Conservation (phyloP, 2,888 invertebrate genomes). For the Erannis defoliaria region DNA sequence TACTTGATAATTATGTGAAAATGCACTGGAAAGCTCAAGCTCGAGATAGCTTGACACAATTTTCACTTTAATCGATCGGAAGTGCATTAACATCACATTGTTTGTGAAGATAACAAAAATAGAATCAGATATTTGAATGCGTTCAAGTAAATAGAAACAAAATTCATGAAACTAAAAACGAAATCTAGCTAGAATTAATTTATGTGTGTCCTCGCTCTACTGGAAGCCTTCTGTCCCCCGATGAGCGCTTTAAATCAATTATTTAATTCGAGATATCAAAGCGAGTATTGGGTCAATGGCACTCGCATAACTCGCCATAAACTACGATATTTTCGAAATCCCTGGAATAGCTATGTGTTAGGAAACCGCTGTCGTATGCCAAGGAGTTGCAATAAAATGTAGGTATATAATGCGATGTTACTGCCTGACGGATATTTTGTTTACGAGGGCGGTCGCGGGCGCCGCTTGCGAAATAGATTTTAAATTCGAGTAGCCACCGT, state of each 20-base stretch:
- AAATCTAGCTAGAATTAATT: slow-evolving; percentile 37
- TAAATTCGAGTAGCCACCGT: slow-evolving; percentile 59
- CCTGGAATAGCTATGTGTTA: slow-evolving; percentile 63
- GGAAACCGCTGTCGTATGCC: slow-evolving; percentile 66
- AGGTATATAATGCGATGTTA: slow-evolving; percentile 50
- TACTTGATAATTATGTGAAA: slow-evolving; percentile 32
- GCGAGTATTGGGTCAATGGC: slow-evolving; percentile 72
- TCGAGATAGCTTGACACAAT: slow-evolving; percentile 28
- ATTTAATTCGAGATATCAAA: slow-evolving; percentile 53
- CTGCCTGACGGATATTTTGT: slow-evolving; percentile 68
- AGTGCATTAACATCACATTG: slow-evolving; percentile 35
- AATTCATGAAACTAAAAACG: slow-evolving; percentile 26
- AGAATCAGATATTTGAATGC: slow-evolving; percentile 20
- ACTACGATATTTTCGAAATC: slow-evolving; percentile 59
- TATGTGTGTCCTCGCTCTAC: slow-evolving; percentile 50
- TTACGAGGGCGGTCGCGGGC: slow-evolving; percentile 62
- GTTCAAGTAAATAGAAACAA: slow-evolving; percentile 22
- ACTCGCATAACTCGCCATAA: slow-evolving; percentile 59
- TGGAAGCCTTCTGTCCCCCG: slow-evolving; percentile 46
- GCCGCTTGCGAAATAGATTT: slow-evolving; percentile 63
- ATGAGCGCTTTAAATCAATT: slow-evolving; percentile 47
- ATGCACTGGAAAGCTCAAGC: slow-evolving; percentile 31
- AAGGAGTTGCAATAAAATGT: slow-evolving; percentile 66
- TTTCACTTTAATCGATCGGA: slow-evolving; percentile 41
- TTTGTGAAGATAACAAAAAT: slow-evolving; percentile 22